Percentiles rank a stretch among this genome's conserved stretches.
phyloP scores from a whole-genome alignment of 2,888 invertebrate genomes.

The Gasteruption jaculator region DNA sequence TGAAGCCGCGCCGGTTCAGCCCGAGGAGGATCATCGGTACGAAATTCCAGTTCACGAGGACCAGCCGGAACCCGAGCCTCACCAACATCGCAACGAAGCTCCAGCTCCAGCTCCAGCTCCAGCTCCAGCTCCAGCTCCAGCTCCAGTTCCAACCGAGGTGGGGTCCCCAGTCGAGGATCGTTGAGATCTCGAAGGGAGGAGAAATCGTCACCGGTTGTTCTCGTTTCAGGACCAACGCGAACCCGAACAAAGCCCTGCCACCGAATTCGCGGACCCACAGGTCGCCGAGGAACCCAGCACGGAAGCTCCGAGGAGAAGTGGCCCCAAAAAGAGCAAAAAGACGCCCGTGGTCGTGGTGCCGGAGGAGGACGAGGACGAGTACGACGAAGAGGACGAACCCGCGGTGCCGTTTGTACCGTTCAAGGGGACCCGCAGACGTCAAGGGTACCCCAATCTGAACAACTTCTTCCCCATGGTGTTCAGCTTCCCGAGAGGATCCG shows the following conservation, averaged over 20 bases:
- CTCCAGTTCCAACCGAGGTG: no score
- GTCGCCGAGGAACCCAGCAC: slow-evolving; percentile 49
- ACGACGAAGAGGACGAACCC: slow-evolving; percentile 40
- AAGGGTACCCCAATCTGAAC: slow-evolving; percentile 50
- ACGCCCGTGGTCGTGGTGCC: slow-evolving; percentile 24
- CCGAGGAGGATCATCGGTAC: slow-evolving; percentile 14
- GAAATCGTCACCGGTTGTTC: no score
- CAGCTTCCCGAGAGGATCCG: slow-evolving; percentile 51
- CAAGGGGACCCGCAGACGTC: slow-evolving; percentile 37
- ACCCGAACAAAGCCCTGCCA: slow-evolving; percentile 13
- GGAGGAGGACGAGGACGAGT: slow-evolving; percentile 50
- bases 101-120: slow-evolving; percentile 31
- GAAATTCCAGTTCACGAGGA: slow-evolving; percentile 6
- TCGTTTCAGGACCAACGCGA: slow-evolving; percentile 6
- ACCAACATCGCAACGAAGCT: slow-evolving; percentile 12
- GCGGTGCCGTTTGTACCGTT: slow-evolving; percentile 30
- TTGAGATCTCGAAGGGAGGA: no score
- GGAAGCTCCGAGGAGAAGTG: no score
- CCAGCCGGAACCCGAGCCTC: slow-evolving; percentile 18
- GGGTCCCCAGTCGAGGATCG: no score
- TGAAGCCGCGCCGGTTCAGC: slow-evolving; percentile 33
- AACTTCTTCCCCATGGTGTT: slow-evolving; percentile 69
- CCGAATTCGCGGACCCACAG: slow-evolving; percentile 39
- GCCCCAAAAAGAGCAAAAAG: slow-evolving; percentile 38
- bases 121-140: no score